Conservation (phyloP, 2,113 vertebrate genomes). For the Ammodytes marinus region DNA sequence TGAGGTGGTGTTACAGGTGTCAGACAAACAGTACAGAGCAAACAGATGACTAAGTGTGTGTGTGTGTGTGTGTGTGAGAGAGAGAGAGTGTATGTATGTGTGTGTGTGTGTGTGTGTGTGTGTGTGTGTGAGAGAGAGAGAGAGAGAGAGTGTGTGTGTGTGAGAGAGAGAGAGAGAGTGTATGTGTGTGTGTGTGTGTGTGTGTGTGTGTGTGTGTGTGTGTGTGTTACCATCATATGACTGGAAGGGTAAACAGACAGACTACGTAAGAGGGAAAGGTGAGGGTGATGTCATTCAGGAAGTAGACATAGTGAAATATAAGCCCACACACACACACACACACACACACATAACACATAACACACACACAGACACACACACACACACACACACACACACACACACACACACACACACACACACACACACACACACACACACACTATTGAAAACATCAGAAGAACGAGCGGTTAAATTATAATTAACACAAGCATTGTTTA, state of each 20-base stretch:
- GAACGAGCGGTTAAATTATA: not conserved
- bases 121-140: conserved; percentile 30
- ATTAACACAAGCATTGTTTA: not conserved
- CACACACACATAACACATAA: not conserved
- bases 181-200: conserved; percentile 9
- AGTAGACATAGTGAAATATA: conserved; percentile 53
- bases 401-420: conserved; percentile 7
- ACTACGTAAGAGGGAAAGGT: conserved; percentile 2
- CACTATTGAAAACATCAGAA: not conserved
- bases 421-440: not conserved
- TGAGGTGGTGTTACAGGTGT: not conserved
- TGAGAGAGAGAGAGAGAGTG: conserved; percentile 5
- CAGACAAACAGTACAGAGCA: not conserved
- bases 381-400: not conserved
- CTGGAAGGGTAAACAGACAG: conserved; percentile 68
- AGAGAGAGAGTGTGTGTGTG: conserved; percentile 10
- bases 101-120: conserved; percentile 31
- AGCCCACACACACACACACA: not conserved
- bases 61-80: not conserved
- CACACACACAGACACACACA: conserved; percentile 14
- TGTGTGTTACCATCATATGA: conserved; percentile 66
- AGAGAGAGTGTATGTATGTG: not conserved
- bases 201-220: conserved; percentile 39
- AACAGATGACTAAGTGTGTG: conserved; percentile 40
- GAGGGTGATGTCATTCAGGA: conserved; percentile 78